Evolutionary conservation across 1,140 invertebrate species (phyloP).

Genomic region (Tribolium castaneum): DNA sequence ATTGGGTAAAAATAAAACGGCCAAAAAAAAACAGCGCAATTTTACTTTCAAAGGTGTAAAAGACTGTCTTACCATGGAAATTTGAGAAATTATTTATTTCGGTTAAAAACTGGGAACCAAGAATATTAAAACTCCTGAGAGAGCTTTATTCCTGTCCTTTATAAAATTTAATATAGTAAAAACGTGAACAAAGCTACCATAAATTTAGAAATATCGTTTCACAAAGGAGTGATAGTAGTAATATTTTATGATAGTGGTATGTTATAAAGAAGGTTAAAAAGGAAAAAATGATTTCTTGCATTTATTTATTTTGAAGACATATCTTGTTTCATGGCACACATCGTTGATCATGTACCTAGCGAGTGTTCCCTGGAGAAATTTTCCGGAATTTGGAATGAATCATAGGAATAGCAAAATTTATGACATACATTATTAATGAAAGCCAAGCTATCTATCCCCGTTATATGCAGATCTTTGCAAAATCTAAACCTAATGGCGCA

Average conservation of each 20-base stretch:
- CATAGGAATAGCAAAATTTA: conserved; percentile 38
- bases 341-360: conserved; percentile 25
- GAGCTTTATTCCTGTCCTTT: background rate
- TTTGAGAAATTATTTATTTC: background rate
- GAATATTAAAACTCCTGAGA: background rate
- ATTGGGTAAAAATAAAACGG: background rate
- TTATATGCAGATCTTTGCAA: conserved; percentile 11
- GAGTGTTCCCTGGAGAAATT: conserved; percentile 38
- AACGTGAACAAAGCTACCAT: background rate
- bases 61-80: too few species aligned
- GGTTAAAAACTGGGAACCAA: background rate
- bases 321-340: conserved; percentile 29
- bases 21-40: background rate
- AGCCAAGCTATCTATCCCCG: conserved; percentile 20
- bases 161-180: conserved; percentile 8
- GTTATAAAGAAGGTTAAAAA: background rate
- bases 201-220: background rate
- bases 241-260: background rate
- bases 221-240: background rate
- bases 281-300: background rate
- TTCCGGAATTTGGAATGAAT: conserved; percentile 30
- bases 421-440: conserved; percentile 40
- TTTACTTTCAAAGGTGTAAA: too few species aligned
- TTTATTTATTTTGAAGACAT: conserved; percentile 24
- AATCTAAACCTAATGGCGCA: conserved; percentile 31